These are phyloP conservation scores for Fragum sueziense DNA, from an alignment of 2,888 invertebrate species.

Conservation along the genomic window DNA sequence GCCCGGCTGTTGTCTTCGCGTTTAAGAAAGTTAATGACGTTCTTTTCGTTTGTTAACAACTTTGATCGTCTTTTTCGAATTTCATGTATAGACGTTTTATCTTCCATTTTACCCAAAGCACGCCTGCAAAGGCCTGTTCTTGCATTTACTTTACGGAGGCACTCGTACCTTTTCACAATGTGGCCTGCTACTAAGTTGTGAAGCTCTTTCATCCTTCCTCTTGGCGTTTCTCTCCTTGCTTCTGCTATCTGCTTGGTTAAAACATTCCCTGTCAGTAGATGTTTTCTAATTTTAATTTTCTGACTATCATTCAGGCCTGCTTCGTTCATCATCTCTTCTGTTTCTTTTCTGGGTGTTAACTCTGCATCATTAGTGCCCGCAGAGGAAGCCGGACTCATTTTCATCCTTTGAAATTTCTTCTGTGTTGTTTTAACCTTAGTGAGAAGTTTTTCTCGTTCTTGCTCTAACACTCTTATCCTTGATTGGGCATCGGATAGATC, in stretches of 20 bases:
- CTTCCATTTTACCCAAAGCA: conserved; percentile 11
- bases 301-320: conserved; percentile 21
- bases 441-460: conserved; percentile 20
- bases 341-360: conserved; percentile 37
- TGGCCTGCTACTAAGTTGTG: conserved; percentile 19
- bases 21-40: conserved; percentile 29
- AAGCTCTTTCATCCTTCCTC: neutral
- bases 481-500: conserved; percentile 23
- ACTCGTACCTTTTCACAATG: conserved; percentile 39
- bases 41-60: conserved; percentile 7
- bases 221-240: neutral
- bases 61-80: neutral
- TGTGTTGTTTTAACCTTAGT: conserved; percentile 22
- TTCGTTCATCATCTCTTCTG: conserved; percentile 24
- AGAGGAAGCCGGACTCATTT: neutral
- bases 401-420: conserved; percentile 25
- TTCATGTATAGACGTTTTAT: conserved; percentile 16
- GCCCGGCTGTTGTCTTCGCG: conserved; percentile 42
- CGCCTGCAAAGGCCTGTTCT: conserved; percentile 40
- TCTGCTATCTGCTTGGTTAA: neutral
- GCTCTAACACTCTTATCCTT: conserved; percentile 28
- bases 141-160: neutral
- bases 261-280: conserved; percentile 27
- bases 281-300: conserved; percentile 18
- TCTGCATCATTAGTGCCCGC: neutral